Percentiles rank a stretch among this genome's conserved stretches.
These are phyloP conservation scores for Entomyzon cyanotis DNA, from an alignment of 2,113 vertebrate species.

Conservation along the genomic window DNA sequence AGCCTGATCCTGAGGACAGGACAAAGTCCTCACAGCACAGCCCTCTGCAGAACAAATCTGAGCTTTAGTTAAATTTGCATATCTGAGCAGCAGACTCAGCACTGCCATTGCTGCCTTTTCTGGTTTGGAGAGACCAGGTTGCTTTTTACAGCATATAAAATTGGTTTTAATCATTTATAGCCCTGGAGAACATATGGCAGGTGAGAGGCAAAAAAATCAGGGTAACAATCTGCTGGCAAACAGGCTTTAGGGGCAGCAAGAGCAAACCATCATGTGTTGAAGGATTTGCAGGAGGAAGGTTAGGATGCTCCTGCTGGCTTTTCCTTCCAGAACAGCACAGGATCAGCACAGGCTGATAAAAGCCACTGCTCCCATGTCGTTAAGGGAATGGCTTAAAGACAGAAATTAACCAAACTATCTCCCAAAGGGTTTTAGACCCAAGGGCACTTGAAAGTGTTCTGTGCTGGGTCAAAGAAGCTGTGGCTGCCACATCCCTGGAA, in stretches of 20 bases:
- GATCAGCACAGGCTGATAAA: neutral
- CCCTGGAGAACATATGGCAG: neutral
- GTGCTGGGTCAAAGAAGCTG: neutral
- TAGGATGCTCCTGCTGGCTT: neutral
- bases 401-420: neutral
- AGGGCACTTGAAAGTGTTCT: neutral
- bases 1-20: neutral
- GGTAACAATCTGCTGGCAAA: neutral
- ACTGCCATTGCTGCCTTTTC: neutral
- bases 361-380: rapidly evolving
- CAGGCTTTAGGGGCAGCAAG: neutral
- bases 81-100: neutral
- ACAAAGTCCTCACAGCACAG: neutral
- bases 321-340: neutral
- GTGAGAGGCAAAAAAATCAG: neutral
- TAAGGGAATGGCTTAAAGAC: neutral
- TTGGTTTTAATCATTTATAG: neutral
- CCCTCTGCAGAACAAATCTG: neutral
- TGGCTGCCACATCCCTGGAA: neutral
- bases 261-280: neutral
- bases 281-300: neutral
- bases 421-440: neutral
- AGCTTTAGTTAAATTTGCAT: neutral
- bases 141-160: neutral
- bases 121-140: neutral